A percentile compares a stretch with the other conserved stretches of the same genome.
Conservation (phyloP, 2,797 vertebrate species). For the Darevskia nairensis region DNA sequence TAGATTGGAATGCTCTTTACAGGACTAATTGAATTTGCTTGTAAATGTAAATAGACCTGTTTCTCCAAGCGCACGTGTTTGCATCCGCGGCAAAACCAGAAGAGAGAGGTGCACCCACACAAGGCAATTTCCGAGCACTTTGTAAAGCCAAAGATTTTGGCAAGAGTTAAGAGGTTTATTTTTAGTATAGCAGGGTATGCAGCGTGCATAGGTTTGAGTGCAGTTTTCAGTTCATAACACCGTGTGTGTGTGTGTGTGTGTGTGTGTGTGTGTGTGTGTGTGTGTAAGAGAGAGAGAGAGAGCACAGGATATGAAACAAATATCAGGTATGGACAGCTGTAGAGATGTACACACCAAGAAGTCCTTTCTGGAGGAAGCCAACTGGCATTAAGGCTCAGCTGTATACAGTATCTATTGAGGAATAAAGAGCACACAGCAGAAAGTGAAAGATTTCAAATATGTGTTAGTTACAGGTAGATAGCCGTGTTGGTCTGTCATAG, state of each 20-base stretch:
- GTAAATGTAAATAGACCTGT: not conserved
- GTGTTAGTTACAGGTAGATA: no score
- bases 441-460: not conserved
- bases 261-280: no score
- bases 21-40: not conserved
- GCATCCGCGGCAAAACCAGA: not conserved
- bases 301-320: not conserved
- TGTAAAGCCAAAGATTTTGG: not conserved
- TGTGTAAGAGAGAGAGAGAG: no score
- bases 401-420: accelerated
- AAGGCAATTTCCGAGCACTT: not conserved
- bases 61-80: not conserved
- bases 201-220: not conserved
- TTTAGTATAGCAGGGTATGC: not conserved
- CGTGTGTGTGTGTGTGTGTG: not conserved
- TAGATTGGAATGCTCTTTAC: not conserved
- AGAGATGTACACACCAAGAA: not conserved
- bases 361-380: not conserved
- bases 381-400: not conserved
- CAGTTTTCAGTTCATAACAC: not conserved
- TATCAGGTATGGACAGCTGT: not conserved
- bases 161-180: not conserved
- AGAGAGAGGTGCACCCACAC: not conserved
- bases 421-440: not conserved
- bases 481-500: no score